Base-by-base conservation (phyloP, 1,140 invertebrate genomes). In the Pachypeltis micranthus region DNA sequence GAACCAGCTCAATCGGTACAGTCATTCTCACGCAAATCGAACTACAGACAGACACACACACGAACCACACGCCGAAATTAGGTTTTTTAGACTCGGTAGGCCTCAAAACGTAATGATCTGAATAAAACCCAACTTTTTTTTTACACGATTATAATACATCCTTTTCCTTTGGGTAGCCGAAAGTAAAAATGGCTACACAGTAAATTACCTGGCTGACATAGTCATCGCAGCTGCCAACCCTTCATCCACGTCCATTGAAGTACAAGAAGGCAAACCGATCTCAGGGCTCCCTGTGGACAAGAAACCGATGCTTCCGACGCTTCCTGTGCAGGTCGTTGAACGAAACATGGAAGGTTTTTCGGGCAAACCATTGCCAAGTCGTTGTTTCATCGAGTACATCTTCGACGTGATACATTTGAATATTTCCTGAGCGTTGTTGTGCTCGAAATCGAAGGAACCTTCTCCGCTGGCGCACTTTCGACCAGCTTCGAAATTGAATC, bases 401-500 rank as follows among this genome's bases (percentile, higher is more conserved):
- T 59, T 63, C 25, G 34, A 26, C 26, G 28, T 59, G 4, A 63
- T 59, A 59, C 31, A 73, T 60, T 85, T 80, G 65, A 86, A 90
- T 62, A 91, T 88, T 73, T 89, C 87, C 67, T 87, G 84, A 56
- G 86, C 85, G 70, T 88, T 87, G 7, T 80, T 81, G 69, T 90
- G 85, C 69, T 88, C 83, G 64, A 93, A 76, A 61, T 83, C 83
- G 72, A 93, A 93, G 12, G 83, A 81, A 0, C 91, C 91, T 76
- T 91, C 89, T 1, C 91, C 91, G 2, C 88, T 88, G 64, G 84
- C 81, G 75, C 90, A 92, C 73, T 91, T 91, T 65, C 90, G 78
- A 2, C 91, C 91, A n/a, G 90, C 90, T 80, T 93, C 90, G 75
- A 93, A 91, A 21, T 86, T 89, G 70, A 93, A 93, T 70, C 85